Percentiles rank a stretch among this genome's conserved stretches.
These are phyloP conservation scores for Stenopsyche tienmushanensis DNA, from an alignment of 1,140 invertebrate species.

Conservation along the genomic window DNA sequence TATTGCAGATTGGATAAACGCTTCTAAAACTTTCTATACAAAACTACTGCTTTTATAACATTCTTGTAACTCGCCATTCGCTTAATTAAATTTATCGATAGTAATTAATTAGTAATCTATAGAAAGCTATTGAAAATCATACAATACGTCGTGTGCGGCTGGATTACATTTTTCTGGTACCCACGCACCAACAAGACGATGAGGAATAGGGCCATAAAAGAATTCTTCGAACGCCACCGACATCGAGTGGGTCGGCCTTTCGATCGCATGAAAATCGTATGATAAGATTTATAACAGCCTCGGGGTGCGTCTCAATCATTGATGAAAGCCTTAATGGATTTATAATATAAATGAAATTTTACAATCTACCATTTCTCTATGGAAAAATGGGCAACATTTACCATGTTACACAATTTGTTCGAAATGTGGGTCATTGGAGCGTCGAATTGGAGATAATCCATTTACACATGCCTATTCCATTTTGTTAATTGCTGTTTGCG, in stretches of 20 bases:
- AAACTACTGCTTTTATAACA: no score
- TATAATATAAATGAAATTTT: constrained; percentile 10
- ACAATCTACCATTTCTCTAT: neutral
- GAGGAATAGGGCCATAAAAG: neutral
- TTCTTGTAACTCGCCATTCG: no score
- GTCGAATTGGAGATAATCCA: no score
- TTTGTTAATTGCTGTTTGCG: no score
- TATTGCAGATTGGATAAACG: no score
- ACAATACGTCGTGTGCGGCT: no score
- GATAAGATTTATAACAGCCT: constrained; percentile 13
- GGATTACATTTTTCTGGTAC: neutral
- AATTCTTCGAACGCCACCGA: no score
- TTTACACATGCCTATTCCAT: no score
- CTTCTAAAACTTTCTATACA: no score
- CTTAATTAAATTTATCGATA: no score
- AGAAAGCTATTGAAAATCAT: no score
- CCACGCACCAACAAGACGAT: neutral
- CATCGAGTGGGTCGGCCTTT: neutral
- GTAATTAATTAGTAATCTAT: no score
- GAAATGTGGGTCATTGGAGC: constrained; percentile 20
- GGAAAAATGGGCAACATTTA: neutral
- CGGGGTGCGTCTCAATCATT: neutral
- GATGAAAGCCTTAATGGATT: constrained; percentile 21
- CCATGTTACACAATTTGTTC: neutral
- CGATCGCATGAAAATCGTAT: neutral